Percentiles rank a stretch among this genome's conserved stretches.
Conservation (phyloP, 2,888 invertebrate species). For the Petrolisthes cinctipes region DNA sequence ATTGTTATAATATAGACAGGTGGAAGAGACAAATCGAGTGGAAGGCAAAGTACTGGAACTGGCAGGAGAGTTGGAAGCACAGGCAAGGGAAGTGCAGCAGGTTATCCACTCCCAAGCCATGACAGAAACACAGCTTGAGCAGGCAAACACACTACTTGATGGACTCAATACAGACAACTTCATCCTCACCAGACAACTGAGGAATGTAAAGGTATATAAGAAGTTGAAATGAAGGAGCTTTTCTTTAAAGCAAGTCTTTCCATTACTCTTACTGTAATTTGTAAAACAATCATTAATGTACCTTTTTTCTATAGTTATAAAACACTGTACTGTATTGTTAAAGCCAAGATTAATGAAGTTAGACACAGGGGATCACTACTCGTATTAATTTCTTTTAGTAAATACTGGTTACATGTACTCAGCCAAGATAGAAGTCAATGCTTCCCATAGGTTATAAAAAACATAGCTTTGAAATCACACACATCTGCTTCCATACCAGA, state of each 20-base stretch:
- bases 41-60: constrained; percentile 50
- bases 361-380: too few species aligned
- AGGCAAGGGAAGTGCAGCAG: constrained; percentile 40
- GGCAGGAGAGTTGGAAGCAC: constrained; percentile 47
- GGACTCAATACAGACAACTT: constrained; percentile 55
- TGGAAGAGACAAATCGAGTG: constrained; percentile 48
- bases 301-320: too few species aligned
- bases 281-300: too few species aligned
- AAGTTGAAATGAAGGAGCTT: too few species aligned
- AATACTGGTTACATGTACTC: background rate
- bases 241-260: too few species aligned
- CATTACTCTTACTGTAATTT: too few species aligned
- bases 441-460: background rate
- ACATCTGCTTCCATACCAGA: constrained; percentile 3
- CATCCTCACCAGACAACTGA: constrained; percentile 45
- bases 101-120: constrained; percentile 37
- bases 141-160: constrained; percentile 34
- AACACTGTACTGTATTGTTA: too few species aligned
- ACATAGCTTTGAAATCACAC: too few species aligned
- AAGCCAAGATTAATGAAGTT: too few species aligned
- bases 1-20: constrained; percentile 23
- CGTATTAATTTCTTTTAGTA: background rate
- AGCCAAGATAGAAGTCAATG: background rate
- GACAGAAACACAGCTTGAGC: constrained; percentile 41
- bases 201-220: constrained; percentile 33